These are phyloP conservation scores for Bombus superbus DNA, from an alignment of 1,140 invertebrate species.

Conservation along the genomic window DNA sequence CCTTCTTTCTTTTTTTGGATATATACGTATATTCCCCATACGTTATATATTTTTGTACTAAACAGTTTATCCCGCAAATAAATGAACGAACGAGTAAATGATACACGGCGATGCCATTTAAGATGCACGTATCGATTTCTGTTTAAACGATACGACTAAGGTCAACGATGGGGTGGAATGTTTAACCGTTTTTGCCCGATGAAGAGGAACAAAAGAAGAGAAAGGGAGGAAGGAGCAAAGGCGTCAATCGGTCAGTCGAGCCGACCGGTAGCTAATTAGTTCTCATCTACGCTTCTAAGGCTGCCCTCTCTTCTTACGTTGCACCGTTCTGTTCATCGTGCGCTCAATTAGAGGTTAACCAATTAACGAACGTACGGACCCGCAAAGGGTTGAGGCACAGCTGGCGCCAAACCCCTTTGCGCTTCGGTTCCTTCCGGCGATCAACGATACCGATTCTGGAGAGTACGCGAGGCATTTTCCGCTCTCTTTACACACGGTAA, in stretches of 20 bases:
- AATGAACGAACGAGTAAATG: too few species aligned
- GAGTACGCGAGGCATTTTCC: neutral
- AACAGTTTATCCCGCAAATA: too few species aligned
- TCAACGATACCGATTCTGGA: neutral
- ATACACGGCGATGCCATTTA: too few species aligned
- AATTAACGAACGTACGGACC: slow-evolving; percentile 39
- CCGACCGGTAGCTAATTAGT: slow-evolving; percentile 73
- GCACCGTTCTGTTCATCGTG: slow-evolving; percentile 53
- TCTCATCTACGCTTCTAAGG: slow-evolving; percentile 72
- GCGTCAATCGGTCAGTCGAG: slow-evolving; percentile 64
- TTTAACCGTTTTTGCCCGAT: neutral
- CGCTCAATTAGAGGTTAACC: slow-evolving; percentile 52
- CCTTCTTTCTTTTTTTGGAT: neutral
- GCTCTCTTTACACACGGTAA: too few species aligned
- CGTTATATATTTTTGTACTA: too few species aligned
- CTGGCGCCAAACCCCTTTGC: neutral
- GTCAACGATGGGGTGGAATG: neutral
- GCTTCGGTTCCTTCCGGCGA: neutral
- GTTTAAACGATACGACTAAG: neutral
- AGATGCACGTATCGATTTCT: neutral
- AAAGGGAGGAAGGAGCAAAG: neutral
- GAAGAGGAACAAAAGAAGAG: neutral
- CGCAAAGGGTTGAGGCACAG: slow-evolving; percentile 20
- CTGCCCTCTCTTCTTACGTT: slow-evolving; percentile 74
- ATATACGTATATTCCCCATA: too few species aligned